These are phyloP conservation scores for Lymantria monacha DNA, from an alignment of 2,888 invertebrate genomes.

Conservation along the genomic window DNA sequence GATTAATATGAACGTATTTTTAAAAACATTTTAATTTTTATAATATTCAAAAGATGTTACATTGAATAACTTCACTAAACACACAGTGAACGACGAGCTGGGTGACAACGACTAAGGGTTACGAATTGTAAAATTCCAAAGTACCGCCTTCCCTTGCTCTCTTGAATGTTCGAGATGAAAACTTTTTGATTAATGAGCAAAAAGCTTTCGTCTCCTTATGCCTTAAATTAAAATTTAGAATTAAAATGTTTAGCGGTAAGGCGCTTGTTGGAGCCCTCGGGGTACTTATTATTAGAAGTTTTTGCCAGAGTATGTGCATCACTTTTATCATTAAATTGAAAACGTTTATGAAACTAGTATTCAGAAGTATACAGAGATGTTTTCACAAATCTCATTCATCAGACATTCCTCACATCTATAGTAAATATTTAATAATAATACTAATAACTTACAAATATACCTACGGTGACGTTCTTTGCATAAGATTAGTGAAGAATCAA, in stretches of 20 bases:
- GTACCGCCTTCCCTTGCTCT: conserved; percentile 21
- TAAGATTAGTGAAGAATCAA: too few relatives aligned
- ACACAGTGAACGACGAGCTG: conserved; percentile 12
- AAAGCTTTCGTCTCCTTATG: conserved; percentile 39
- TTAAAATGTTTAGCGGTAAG: conserved; percentile 28
- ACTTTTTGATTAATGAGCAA: conserved; percentile 41
- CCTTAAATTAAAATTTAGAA: conserved; percentile 47
- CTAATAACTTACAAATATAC: too few relatives aligned
- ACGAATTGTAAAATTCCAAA: conserved; percentile 35
- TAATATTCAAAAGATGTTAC: background rate
- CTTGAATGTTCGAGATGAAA: conserved; percentile 32
- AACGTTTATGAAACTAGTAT: conserved; percentile 26
- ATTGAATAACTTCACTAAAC: conserved; percentile 3
- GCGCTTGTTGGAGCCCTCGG: conserved; percentile 24
- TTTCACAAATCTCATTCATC: conserved; percentile 26
- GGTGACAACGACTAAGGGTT: conserved; percentile 26
- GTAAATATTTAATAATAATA: conserved; percentile 47
- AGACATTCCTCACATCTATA: conserved; percentile 31
- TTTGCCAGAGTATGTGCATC: conserved; percentile 27
- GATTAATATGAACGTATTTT: too few relatives aligned
- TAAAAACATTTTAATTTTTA: background rate
- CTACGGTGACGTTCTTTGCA: too few relatives aligned
- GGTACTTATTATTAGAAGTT: conserved; percentile 30
- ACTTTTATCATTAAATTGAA: conserved; percentile 9
- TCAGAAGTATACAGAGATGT: conserved; percentile 32